Evolutionary conservation across 2,113 vertebrate species (phyloP).

Genomic region (Coreoperca whiteheadi): DNA sequence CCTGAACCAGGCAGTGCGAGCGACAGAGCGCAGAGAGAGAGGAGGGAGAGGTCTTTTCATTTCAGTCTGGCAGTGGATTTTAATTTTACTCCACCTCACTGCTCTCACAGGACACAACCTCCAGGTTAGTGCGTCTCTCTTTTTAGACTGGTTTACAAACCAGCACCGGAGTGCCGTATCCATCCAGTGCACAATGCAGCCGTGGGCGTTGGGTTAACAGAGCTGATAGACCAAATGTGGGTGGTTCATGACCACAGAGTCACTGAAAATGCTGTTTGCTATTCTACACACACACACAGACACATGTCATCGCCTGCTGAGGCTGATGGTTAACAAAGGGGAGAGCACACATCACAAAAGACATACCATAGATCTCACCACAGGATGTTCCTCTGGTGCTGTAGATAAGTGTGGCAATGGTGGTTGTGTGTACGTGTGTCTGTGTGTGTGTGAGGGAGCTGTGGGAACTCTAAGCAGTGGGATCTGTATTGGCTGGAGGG

Average conservation of each 20-base stretch:
- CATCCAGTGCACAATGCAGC: constrained; percentile 43
- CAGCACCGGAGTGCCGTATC: neutral
- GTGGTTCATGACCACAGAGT: constrained; percentile 42
- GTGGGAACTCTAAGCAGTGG: constrained; percentile 27
- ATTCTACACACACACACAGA: constrained; percentile 19
- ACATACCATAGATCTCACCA: constrained; percentile 47
- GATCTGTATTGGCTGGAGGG: constrained; percentile 42
- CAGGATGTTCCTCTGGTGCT: constrained; percentile 48
- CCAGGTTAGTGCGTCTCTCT: constrained; percentile 70
- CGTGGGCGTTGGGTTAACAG: constrained; percentile 44
- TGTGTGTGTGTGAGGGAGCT: neutral
- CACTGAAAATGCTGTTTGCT: neutral
- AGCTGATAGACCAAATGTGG: constrained; percentile 29
- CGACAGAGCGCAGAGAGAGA: constrained; percentile 36
- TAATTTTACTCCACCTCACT: constrained; percentile 34
- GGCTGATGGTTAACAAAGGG: constrained; percentile 70
- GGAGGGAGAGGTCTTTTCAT: constrained; percentile 49
- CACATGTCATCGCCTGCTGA: constrained; percentile 8
- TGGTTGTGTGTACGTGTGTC: constrained; percentile 2
- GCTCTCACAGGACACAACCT: constrained; percentile 27
- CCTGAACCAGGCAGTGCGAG: constrained; percentile 69
- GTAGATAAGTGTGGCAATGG: constrained; percentile 8
- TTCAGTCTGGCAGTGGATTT: constrained; percentile 40
- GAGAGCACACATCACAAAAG: constrained; percentile 47
- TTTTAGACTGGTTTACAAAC: neutral